A percentile compares a stretch with the other conserved stretches of the same genome.
These are phyloP conservation scores for Apolygus lucorum DNA, from an alignment of 1,140 invertebrate species.

Conservation along the genomic window DNA sequence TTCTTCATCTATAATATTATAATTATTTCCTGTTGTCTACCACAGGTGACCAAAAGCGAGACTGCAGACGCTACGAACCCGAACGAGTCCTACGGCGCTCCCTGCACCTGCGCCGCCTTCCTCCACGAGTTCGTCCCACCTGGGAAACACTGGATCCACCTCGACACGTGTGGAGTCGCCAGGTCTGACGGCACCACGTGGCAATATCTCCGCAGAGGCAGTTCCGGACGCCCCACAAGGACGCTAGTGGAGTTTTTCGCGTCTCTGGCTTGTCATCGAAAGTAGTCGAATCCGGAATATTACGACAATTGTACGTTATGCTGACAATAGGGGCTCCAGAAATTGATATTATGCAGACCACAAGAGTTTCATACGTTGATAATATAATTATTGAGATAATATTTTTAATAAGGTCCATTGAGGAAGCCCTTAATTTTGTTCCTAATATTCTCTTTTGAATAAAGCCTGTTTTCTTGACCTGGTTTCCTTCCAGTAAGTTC, in stretches of 20 bases:
- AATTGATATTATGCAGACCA: too few species aligned
- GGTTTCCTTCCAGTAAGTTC: too few species aligned
- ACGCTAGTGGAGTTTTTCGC: conserved; percentile 31
- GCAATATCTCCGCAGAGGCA: conserved; percentile 27
- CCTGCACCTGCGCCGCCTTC: conserved; percentile 49
- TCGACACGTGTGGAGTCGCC: conserved; percentile 51
- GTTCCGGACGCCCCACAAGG: conserved; percentile 29
- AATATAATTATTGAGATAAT: too few species aligned
- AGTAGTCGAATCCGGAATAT: too few species aligned
- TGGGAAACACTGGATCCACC: conserved; percentile 46
- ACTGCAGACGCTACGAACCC: conserved; percentile 7
- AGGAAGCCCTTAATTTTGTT: too few species aligned
- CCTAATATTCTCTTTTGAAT: too few species aligned
- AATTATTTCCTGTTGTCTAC: neutral
- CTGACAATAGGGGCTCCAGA: too few species aligned
- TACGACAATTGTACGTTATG: too few species aligned
- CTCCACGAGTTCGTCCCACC: conserved; percentile 50
- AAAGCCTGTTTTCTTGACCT: too few species aligned
- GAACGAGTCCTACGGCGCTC: conserved; percentile 33
- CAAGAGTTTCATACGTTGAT: too few species aligned
- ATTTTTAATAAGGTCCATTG: too few species aligned
- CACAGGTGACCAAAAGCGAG: conserved; percentile 24
- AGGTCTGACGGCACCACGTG: conserved; percentile 19
- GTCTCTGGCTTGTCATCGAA: conserved; percentile 27
- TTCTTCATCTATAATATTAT: neutral